phyloP scores from a whole-genome alignment of 2,888 invertebrate species.

The Drosophila prostipennis region DNA sequence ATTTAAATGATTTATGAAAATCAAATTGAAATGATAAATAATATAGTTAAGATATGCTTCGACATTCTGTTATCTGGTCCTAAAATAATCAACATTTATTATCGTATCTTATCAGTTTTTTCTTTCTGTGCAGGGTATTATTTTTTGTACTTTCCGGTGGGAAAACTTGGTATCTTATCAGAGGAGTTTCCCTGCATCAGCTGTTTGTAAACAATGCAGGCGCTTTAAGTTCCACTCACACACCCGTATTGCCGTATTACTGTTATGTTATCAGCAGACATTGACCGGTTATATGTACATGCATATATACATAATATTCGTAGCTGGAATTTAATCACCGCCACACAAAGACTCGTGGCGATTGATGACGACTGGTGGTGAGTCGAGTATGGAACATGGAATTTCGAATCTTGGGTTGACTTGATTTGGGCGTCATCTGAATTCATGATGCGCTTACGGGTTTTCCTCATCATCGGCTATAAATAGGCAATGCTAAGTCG shows the following conservation, averaged over 20 bases:
- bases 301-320: conserved; percentile 4
- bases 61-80: not conserved
- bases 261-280: conserved; percentile 27
- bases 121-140: not conserved
- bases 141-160: not conserved
- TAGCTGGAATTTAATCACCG: conserved; percentile 17
- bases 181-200: conserved; percentile 50
- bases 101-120: not conserved
- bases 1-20: not conserved
- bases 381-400: not conserved
- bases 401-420: conserved; percentile 8
- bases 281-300: conserved; percentile 16
- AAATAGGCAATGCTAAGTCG: conserved; percentile 11
- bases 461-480: conserved; percentile 37
- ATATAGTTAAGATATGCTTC: not conserved
- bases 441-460: conserved; percentile 50
- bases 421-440: conserved; percentile 51
- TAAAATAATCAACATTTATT: not conserved
- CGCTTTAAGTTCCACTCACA: conserved; percentile 16
- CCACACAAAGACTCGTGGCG: conserved; percentile 6
- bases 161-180: conserved; percentile 32
- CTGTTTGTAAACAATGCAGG: conserved; percentile 73
- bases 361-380: conserved; percentile 18
- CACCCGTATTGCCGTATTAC: conserved; percentile 11
- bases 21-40: not conserved